A percentile compares a stretch with the other conserved stretches of the same genome.
phyloP scores from a whole-genome alignment of 2,113 vertebrate genomes.

The Dromaius novaehollandiae region DNA sequence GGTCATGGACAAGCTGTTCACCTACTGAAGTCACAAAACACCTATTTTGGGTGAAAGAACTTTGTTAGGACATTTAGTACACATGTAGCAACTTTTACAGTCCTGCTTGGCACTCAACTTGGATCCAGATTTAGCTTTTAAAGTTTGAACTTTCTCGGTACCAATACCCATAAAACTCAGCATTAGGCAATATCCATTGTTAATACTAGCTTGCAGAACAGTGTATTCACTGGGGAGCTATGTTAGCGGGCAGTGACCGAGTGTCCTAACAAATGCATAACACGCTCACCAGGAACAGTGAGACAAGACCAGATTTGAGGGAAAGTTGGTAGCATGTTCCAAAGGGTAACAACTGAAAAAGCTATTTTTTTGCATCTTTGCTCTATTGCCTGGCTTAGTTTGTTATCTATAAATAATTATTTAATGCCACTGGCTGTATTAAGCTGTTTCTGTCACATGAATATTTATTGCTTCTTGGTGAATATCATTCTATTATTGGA shows the following conservation, averaged over 20 bases:
- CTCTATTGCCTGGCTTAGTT: background rate
- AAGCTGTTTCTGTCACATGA: background rate
- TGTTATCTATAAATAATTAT: background rate
- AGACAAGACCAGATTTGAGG: background rate
- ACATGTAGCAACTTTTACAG: background rate
- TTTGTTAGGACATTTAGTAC: background rate
- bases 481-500: background rate
- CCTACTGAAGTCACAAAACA: background rate
- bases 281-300: background rate
- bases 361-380: background rate
- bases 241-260: background rate
- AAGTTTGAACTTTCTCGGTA: background rate
- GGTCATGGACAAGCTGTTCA: background rate
- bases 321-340: background rate
- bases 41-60: background rate
- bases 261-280: background rate
- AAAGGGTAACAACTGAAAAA: background rate
- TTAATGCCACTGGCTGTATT: background rate
- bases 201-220: rapidly evolving
- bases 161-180: background rate
- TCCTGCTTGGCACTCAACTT: background rate
- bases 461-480: background rate
- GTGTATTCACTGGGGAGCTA: background rate
- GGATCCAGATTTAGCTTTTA: background rate
- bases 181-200: background rate